phyloP scores from a whole-genome alignment of 2,888 invertebrate species.

The Uloborus plumipes region DNA sequence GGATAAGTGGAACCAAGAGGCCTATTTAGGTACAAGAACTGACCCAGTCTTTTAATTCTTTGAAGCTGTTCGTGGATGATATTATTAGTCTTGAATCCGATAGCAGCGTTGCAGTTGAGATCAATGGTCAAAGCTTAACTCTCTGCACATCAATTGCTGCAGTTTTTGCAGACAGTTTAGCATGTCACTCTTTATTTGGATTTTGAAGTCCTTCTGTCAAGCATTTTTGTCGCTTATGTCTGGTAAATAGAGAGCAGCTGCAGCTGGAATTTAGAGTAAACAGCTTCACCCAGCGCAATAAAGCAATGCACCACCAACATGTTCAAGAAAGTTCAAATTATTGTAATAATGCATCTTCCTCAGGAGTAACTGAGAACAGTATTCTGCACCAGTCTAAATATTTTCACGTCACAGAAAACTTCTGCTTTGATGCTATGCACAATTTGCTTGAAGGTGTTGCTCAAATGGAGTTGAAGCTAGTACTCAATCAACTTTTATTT shows the following conservation, averaged over 20 bases:
- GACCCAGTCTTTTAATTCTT: slow-evolving; percentile 1
- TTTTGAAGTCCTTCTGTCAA: background rate
- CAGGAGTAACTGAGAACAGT: background rate
- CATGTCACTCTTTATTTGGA: background rate
- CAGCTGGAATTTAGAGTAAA: background rate
- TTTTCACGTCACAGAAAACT: slow-evolving; percentile 1
- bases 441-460: background rate
- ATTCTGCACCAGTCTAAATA: background rate
- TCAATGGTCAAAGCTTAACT: background rate
- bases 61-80: background rate
- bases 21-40: background rate
- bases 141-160: background rate
- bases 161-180: slow-evolving; percentile 1
- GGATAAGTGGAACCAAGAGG: background rate
- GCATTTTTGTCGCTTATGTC: slow-evolving; percentile 7
- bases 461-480: background rate
- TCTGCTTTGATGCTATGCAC: background rate
- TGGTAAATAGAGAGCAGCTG: background rate
- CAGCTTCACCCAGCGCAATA: no score
- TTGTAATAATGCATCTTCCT: background rate
- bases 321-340: background rate
- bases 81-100: background rate
- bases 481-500: background rate
- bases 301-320: no score
- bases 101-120: background rate